Evolutionary conservation across 2,113 vertebrate genomes (phyloP).

Genomic region (Heptranchias perlo): DNA sequence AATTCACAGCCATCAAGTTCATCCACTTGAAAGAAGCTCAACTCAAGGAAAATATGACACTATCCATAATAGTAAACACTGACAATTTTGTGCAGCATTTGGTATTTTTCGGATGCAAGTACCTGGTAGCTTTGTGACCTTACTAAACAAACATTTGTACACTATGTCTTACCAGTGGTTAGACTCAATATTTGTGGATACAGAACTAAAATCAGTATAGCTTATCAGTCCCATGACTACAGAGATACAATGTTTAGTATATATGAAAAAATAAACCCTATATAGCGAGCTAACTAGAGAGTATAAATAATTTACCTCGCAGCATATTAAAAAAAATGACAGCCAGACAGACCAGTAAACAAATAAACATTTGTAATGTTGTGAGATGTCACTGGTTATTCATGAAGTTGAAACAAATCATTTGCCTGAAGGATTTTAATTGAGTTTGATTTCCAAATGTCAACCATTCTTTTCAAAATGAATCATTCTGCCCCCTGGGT

Average conservation of each 20-base stretch:
- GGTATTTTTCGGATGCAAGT: background rate
- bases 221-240: background rate
- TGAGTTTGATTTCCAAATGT: conserved; percentile 32
- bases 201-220: background rate
- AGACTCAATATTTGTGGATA: background rate
- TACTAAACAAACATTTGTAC: background rate
- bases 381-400: conserved; percentile 31
- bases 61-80: background rate
- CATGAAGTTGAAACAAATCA: conserved; percentile 34
- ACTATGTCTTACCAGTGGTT: background rate
- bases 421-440: conserved; percentile 27
- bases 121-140: background rate
- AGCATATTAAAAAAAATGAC: background rate
- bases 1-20: background rate
- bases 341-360: background rate
- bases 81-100: background rate
- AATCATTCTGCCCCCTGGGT: conserved; percentile 20
- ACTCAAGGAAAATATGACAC: background rate
- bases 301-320: background rate
- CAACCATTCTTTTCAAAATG: conserved; percentile 5
- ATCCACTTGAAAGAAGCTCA: background rate
- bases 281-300: background rate
- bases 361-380: background rate
- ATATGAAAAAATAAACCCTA: background rate
- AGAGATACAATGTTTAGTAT: background rate